These are phyloP conservation scores for Bugula neritina DNA, from an alignment of 2,888 invertebrate genomes.

Conservation along the genomic window DNA sequence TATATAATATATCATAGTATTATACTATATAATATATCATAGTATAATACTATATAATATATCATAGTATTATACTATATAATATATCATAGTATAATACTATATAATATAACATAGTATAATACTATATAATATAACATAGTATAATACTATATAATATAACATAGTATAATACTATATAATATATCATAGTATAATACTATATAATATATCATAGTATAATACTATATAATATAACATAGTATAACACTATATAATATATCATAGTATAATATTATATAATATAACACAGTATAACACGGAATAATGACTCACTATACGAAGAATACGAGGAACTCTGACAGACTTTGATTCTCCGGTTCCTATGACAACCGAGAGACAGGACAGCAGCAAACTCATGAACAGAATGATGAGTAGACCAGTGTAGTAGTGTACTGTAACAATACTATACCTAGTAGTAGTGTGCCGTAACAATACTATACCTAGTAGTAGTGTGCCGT, in stretches of 20 bases:
- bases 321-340: slow-evolving; percentile 22
- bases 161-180: neutral
- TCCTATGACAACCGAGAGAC: slow-evolving; percentile 9
- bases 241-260: neutral
- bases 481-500: neutral
- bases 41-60: neutral
- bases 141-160: neutral
- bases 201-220: too few relatives aligned
- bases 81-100: neutral
- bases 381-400: slow-evolving; percentile 23
- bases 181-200: neutral
- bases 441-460: neutral
- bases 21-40: neutral
- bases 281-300: too few relatives aligned
- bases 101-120: neutral
- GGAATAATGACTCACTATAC: slow-evolving; percentile 25
- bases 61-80: too few relatives aligned
- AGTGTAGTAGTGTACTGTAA: slow-evolving; percentile 27
- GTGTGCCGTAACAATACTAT: neutral
- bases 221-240: neutral
- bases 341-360: slow-evolving; percentile 16
- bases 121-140: neutral
- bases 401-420: neutral
- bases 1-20: neutral
- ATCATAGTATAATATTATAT: neutral